Percentiles rank a stretch among this genome's conserved stretches.
Evolutionary conservation across 2,888 invertebrate genomes (phyloP).

Genomic region (Limulus polyphemus): DNA sequence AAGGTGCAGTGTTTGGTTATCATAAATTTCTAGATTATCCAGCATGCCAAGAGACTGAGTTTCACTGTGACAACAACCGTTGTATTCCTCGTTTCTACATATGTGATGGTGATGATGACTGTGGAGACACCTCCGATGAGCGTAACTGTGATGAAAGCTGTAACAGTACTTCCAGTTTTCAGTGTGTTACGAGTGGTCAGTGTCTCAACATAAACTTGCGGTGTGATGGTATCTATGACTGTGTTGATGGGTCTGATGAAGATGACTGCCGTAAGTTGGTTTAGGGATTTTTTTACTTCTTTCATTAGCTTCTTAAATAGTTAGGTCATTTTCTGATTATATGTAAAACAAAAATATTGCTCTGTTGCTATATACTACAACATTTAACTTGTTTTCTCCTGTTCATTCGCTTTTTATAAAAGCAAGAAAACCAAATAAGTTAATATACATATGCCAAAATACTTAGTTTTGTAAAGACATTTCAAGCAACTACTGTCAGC

Average conservation of each 20-base stretch:
- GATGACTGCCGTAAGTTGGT: constrained; percentile 28
- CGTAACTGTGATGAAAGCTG: constrained; percentile 44
- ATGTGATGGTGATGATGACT: constrained; percentile 63
- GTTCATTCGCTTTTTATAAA: too few relatives aligned
- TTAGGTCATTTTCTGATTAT: too few relatives aligned
- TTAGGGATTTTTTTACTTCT: constrained; percentile 1
- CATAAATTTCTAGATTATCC: constrained; percentile 37
- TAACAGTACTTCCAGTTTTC: constrained; percentile 39
- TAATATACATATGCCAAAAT: too few relatives aligned
- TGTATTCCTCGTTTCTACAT: constrained; percentile 54
- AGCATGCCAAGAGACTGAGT: constrained; percentile 49
- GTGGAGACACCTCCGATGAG: constrained; percentile 57
- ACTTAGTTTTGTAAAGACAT: too few relatives aligned
- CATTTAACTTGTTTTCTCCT: too few relatives aligned
- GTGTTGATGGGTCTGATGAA: constrained; percentile 39
- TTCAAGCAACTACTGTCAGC: too few relatives aligned
- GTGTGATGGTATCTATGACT: constrained; percentile 37
- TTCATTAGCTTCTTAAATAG: too few relatives aligned
- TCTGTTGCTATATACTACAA: too few relatives aligned
- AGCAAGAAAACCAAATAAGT: too few relatives aligned
- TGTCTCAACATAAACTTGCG: constrained; percentile 38
- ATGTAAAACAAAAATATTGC: too few relatives aligned
- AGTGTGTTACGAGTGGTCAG: constrained; percentile 43
- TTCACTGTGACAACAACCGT: constrained; percentile 56
- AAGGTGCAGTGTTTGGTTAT: too few relatives aligned